Evolutionary conservation across 2,797 vertebrate species (phyloP).

Genomic region (Chloroceryle amazona): DNA sequence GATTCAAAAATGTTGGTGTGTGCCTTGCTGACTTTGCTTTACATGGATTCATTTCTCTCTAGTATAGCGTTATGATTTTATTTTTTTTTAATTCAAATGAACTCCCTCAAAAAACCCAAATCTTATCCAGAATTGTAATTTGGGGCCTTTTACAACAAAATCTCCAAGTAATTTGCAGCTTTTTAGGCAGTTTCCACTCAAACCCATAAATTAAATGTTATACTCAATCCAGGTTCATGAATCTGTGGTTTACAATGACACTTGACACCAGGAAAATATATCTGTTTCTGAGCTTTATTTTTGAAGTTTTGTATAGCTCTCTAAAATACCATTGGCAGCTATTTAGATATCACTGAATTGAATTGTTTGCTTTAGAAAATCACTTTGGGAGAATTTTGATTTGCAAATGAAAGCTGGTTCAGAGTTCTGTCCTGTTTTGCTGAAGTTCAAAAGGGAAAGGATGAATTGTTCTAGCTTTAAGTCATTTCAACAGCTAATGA

Average conservation of each 20-base stretch:
- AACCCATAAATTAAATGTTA: conserved; percentile 55
- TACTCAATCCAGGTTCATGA: conserved; percentile 33
- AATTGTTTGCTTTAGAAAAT: conserved; percentile 68
- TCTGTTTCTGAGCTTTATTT: conserved; percentile 58
- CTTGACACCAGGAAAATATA: conserved; percentile 53
- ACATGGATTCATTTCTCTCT: not conserved
- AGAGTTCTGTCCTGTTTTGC: conserved; percentile 37
- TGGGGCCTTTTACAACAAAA: conserved; percentile 35
- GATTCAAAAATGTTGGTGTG: not conserved
- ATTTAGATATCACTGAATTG: conserved; percentile 64
- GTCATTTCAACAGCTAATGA: conserved; percentile 41
- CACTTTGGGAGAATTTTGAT: conserved; percentile 54
- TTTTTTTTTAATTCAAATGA: not conserved
- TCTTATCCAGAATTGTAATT: conserved; percentile 15
- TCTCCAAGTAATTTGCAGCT: conserved; percentile 38
- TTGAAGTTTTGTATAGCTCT: conserved; percentile 28
- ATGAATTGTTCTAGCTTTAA: conserved; percentile 66
- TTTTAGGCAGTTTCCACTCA: conserved; percentile 34
- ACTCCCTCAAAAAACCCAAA: not conserved
- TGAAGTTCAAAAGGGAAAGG: conserved; percentile 51
- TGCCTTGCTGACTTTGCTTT: not conserved
- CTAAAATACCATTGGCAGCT: conserved; percentile 36
- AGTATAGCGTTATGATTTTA: not conserved
- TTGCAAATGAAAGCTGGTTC: conserved; percentile 48
- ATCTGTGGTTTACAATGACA: conserved; percentile 58